Evolutionary conservation across 2,797 vertebrate species (phyloP), one percentile per base, ranked within the genome.

Genomic region (Erethizon dorsatum): DNA sequence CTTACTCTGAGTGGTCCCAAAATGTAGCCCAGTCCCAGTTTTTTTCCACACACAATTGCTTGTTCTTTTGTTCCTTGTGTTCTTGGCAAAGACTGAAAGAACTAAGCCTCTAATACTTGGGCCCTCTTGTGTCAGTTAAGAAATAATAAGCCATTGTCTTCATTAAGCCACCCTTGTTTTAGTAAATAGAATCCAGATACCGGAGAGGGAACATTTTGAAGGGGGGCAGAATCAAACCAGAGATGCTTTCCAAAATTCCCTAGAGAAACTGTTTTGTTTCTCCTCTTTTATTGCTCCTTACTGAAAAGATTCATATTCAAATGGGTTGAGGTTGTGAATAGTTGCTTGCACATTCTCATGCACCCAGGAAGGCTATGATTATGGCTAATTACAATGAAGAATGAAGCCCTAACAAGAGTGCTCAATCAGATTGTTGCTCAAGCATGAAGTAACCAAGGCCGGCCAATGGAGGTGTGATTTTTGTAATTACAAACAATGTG

Each of bases 221-320:
- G 96, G 96, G 96, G 97, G 97, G 85, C 88, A 92, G 97, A 97
- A 96, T 97, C 89, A 82, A 97, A 95, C 97, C 91, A 73, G 97
- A 93, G 98, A 90, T 96, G 98, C 98, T 98, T 98, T 98, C 97
- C 98, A 97, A 98, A 99, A 99, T 99, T 98, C 99, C 99, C 99
- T 98, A 98, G 99, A 99, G 99, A 99, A 98, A 98, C 98, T 79
- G 98, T 99, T 99, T 99, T 99, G 98, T 99, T 98, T 98, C 98
- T 95, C 83, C 97, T 97, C 79, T 98, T 99, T 99, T 98, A 98
- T 97, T 98, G 98, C 98, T 98, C 94, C 98, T 99, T 97, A 95
- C 98, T 97, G 98, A 97, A 98, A 98, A 99, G 99, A 99, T 99
- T 99, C 99, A 99, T 99, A 99, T 99, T 99, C 99, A 99, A 99